A percentile compares a stretch with the other conserved stretches of the same genome.
Conservation (phyloP, 2,888 invertebrate species). For the Danaus chrysippus region DNA sequence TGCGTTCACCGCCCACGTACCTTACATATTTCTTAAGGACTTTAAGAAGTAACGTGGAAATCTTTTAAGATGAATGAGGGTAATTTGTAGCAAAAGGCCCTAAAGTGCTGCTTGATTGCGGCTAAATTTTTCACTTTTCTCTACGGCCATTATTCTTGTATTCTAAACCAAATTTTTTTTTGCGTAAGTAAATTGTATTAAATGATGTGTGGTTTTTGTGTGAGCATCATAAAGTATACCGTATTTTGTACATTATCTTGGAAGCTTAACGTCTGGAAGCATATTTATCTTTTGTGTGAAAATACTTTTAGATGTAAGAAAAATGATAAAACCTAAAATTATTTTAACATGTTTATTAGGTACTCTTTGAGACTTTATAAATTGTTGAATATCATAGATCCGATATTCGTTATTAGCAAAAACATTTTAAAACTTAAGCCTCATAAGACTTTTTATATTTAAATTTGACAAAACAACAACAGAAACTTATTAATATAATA, state of each 20-base stretch:
- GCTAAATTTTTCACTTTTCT: slow-evolving; percentile 33
- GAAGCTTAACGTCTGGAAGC: background rate
- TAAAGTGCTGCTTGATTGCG: slow-evolving; percentile 37
- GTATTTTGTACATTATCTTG: slow-evolving; percentile 3
- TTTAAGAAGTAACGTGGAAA: slow-evolving; percentile 29
- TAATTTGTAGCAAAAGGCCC: slow-evolving; percentile 35
- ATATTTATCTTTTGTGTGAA: too few relatives aligned
- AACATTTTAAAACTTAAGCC: too few relatives aligned
- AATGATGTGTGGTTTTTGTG: background rate
- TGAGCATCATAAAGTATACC: background rate
- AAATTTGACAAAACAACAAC: too few relatives aligned
- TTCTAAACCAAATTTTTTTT: slow-evolving; percentile 3
- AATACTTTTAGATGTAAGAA: too few relatives aligned
- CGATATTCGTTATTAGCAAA: too few relatives aligned
- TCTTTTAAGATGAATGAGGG: slow-evolving; percentile 34
- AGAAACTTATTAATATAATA: too few relatives aligned
- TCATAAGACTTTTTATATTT: too few relatives aligned
- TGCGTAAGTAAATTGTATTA: slow-evolving; percentile 4
- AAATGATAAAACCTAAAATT: too few relatives aligned
- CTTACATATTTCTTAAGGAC: slow-evolving; percentile 29
- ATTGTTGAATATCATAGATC: too few relatives aligned
- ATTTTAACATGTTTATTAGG: too few relatives aligned
- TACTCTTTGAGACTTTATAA: too few relatives aligned
- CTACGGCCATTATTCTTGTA: slow-evolving; percentile 8
- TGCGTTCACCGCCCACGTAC: slow-evolving; percentile 26